Conservation (phyloP, 2,797 vertebrate species). For the Gallinago nigripennis region DNA sequence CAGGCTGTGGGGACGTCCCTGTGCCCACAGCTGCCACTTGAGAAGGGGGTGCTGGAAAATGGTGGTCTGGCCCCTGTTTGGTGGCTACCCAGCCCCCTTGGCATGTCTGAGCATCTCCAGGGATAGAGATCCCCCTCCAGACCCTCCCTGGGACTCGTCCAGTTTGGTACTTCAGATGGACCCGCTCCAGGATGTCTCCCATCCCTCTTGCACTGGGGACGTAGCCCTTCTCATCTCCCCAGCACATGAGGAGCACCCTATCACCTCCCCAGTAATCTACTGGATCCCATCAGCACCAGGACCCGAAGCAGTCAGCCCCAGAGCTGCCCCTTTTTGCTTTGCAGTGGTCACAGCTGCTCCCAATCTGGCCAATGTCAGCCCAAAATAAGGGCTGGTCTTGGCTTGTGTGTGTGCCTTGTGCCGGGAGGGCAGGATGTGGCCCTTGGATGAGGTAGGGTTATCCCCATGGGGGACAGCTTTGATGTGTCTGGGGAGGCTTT, state of each 20-base stretch:
- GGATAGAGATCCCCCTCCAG: neutral
- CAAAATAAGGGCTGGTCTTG: neutral
- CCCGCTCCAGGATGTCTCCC: neutral
- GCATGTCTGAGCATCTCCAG: neutral
- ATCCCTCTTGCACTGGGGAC: neutral
- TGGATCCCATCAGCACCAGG: neutral
- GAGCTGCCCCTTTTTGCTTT: neutral
- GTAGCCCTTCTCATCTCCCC: neutral
- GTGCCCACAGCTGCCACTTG: neutral
- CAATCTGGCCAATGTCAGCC: neutral
- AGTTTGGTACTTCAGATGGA: neutral
- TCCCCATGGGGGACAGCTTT: neutral
- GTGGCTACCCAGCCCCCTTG: neutral
- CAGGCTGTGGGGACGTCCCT: neutral
- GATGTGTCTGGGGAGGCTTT: neutral
- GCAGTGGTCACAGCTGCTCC: neutral
- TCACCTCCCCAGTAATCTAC: neutral
- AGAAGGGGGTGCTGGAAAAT: neutral
- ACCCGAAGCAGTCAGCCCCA: neutral
- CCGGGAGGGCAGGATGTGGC: neutral
- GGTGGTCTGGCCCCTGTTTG: neutral
- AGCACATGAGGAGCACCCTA: fast-evolving
- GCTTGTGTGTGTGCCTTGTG: neutral
- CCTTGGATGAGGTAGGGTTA: neutral
- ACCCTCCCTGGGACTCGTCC: neutral